Percentiles rank a stretch among this genome's conserved stretches.
Evolutionary conservation across 2,797 vertebrate species (phyloP).

Genomic region (Alcedo atthis): DNA sequence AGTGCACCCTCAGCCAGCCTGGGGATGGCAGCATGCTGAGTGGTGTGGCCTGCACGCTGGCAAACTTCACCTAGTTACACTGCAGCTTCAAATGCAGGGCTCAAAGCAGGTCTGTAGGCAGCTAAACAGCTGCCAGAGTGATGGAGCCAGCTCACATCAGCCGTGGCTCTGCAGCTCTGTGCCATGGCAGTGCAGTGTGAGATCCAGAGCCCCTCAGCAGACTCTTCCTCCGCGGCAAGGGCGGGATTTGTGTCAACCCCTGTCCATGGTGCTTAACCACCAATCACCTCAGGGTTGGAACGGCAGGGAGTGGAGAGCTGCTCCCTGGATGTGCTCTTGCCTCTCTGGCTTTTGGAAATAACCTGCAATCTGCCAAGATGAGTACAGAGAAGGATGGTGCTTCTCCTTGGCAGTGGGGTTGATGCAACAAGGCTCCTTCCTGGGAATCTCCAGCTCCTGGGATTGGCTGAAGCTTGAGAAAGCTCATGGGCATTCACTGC

Average conservation of each 20-base stretch:
- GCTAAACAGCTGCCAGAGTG: not conserved
- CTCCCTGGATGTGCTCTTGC: not conserved
- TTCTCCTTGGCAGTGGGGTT: not conserved
- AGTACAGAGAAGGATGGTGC: not conserved
- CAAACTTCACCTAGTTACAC: rapidly evolving
- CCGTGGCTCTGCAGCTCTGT: not conserved
- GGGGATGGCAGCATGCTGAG: too few species aligned
- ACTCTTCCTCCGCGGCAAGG: too few species aligned
- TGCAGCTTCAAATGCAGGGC: not conserved
- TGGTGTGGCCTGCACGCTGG: too few species aligned
- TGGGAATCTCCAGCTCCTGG: not conserved
- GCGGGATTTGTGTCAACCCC: not conserved
- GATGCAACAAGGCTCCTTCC: not conserved
- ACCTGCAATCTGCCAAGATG: not conserved
- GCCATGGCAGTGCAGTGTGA: not conserved
- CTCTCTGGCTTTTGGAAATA: not conserved
- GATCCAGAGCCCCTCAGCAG: too few species aligned
- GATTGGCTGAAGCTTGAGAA: not conserved
- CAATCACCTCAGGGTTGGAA: too few species aligned
- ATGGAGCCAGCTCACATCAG: not conserved
- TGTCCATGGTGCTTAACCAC: constrained; percentile 8
- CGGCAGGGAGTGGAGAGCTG: rapidly evolving
- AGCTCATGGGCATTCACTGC: rapidly evolving
- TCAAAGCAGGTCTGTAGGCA: not conserved
- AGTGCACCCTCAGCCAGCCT: too few species aligned